Conservation (phyloP, 2,888 invertebrate species). For the Icerya purchasi region DNA sequence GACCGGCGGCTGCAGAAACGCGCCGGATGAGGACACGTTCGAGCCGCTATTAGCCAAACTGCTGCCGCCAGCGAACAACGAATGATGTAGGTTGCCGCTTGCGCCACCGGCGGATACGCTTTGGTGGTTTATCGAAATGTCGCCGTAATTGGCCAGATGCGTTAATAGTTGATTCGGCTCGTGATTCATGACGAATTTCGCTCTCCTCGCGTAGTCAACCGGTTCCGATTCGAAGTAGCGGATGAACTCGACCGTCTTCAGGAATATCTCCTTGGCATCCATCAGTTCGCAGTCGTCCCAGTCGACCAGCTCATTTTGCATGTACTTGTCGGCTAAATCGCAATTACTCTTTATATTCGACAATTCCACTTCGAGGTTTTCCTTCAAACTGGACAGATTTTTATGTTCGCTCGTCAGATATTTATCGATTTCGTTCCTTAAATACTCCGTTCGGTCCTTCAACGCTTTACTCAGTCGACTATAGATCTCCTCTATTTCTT, state of each 20-base stretch:
- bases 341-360: conserved; percentile 90
- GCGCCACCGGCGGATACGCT: conserved; percentile 35
- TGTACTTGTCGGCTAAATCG: conserved; percentile 84
- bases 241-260: conserved; percentile 86
- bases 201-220: conserved; percentile 64
- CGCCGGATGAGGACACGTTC: conserved; percentile 26
- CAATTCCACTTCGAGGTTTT: conserved; percentile 83
- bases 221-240: conserved; percentile 84
- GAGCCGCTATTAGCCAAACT: neutral
- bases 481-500: conserved; percentile 85
- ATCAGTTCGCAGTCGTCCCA: conserved; percentile 85
- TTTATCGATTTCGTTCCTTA: conserved; percentile 75
- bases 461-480: conserved; percentile 66
- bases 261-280: conserved; percentile 87
- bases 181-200: conserved; percentile 68
- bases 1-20: conserved; percentile 30
- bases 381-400: conserved; percentile 65
- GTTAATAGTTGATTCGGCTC: conserved; percentile 78
- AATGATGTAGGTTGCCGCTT: too few relatives aligned
- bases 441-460: conserved; percentile 69
- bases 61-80: conserved; percentile 21
- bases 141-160: conserved; percentile 66
- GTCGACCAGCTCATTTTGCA: conserved; percentile 51
- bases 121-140: conserved; percentile 52
- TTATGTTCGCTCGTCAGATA: conserved; percentile 74